Evolutionary conservation across 2,113 vertebrate genomes (phyloP).

Genomic region (Scatophagus argus): DNA sequence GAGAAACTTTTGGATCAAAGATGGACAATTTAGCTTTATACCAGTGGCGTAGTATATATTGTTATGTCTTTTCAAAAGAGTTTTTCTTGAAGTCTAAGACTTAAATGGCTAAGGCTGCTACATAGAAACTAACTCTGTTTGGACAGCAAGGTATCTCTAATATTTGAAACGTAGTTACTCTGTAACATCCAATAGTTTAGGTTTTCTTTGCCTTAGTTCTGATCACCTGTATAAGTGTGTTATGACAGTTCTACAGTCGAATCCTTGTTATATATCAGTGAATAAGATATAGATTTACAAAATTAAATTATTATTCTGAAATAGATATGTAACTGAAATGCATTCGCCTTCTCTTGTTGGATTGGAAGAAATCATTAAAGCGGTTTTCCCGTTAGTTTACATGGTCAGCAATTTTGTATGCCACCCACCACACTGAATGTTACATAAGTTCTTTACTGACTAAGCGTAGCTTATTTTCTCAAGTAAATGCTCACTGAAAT

Average conservation of each 20-base stretch:
- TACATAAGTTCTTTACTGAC: conserved; percentile 41
- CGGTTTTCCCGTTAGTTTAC: conserved; percentile 31
- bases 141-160: conserved; percentile 10
- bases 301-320: conserved; percentile 15
- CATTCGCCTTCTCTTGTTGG: neutral
- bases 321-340: conserved; percentile 47
- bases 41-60: conserved; percentile 31
- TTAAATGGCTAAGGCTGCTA: conserved; percentile 5
- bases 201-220: conserved; percentile 44
- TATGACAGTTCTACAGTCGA: conserved; percentile 24
- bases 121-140: conserved; percentile 23
- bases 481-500: conserved; percentile 12
- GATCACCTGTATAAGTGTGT: conserved; percentile 15
- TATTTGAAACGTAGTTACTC: conserved; percentile 38
- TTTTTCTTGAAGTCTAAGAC: neutral
- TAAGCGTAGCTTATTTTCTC: conserved; percentile 34
- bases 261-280: conserved; percentile 33
- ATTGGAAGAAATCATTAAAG: conserved; percentile 20
- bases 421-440: conserved; percentile 76
- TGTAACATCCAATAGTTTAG: conserved; percentile 40
- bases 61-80: conserved; percentile 1
- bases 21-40: conserved; percentile 31
- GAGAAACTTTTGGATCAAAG: conserved; percentile 26
- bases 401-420: conserved; percentile 60
- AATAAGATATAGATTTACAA: conserved; percentile 51